Conservation (phyloP, 1,140 invertebrate genomes). For the Drosophila neocordata region DNA sequence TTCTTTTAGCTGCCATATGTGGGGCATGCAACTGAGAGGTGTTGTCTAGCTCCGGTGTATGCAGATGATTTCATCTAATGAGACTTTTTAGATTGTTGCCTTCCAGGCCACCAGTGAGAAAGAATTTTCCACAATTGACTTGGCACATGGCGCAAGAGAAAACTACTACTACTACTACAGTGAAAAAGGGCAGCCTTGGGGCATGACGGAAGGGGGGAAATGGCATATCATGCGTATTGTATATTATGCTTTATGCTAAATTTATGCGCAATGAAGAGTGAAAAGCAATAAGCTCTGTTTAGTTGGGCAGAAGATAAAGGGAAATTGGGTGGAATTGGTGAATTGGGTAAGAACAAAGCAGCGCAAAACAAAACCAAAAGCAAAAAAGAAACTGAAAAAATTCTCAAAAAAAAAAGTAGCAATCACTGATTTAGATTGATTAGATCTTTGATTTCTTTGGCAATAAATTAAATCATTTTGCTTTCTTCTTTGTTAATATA, state of each 20-base stretch:
- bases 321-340: slow-evolving; percentile 73
- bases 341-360: background rate
- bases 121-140: slow-evolving; percentile 35
- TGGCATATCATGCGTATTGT: slow-evolving; percentile 52
- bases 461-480: background rate
- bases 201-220: slow-evolving; percentile 23
- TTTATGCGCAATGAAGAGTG: slow-evolving; percentile 77
- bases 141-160: slow-evolving; percentile 31
- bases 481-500: background rate
- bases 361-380: background rate
- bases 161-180: background rate
- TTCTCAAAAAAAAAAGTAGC: background rate
- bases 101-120: background rate
- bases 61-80: slow-evolving; percentile 75
- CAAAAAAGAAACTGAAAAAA: background rate
- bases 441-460: background rate
- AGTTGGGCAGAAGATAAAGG: slow-evolving; percentile 72
- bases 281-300: slow-evolving; percentile 78
- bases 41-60: slow-evolving; percentile 51
- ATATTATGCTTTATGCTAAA: slow-evolving; percentile 55
- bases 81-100: slow-evolving; percentile 38
- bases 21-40: slow-evolving; percentile 31
- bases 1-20: slow-evolving; percentile 25
- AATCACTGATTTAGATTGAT: slow-evolving; percentile 4
- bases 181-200: slow-evolving; percentile 48